Base-by-base conservation (phyloP, 2,888 invertebrate species). In the Tetragonisca angustula region DNA sequence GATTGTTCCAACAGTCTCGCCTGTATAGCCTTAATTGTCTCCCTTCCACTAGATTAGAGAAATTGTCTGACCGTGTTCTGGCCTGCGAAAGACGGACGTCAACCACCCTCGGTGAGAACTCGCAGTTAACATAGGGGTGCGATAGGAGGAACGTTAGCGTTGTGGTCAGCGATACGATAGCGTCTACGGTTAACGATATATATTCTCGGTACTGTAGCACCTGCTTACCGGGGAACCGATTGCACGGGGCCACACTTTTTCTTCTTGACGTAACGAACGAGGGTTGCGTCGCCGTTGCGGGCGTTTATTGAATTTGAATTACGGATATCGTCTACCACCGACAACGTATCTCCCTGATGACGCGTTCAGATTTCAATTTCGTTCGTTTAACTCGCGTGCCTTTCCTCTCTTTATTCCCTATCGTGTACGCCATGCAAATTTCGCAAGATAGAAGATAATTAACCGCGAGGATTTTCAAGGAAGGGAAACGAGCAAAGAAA, bases 111-210 rank as follows among this genome's bases (percentile, higher is more conserved):
- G 81, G 87, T 67, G 85, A 87, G 86, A 83, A 83, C 79, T 85
- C 83, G 83, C 76, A 65, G 80, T 89, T 75, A 84, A 89, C 89
- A 88, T 89, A 89, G 87, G 89, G 89, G 89, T 83, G 87, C 89
- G 89, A 89, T 89, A 89, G 86, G 79, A 75, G 86, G 85, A 89
- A 88, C 76, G 88, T 84, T 77, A 71, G 77, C 79, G 83, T 74
- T 65, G 68, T 62, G 82, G 54, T 81, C 68, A 56, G 67, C 70
- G 88, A 85, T 81, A 78, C 85, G 88, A 88, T 88, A 88, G 75
- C 75, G 75, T 78, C 78, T 79, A 73, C 74, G 61, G 76, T 76
- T 65, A 73, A 70, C 76, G 70, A 75, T 83, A 79, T 83, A 81
- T 79, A 68, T 69, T 87, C 54, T 65, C 75, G 76, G 27, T 27